Percentiles rank a stretch among this genome's conserved stretches.
These are phyloP conservation scores for Drosophila murphyi DNA, from an alignment of 1,140 invertebrate genomes.

Conservation along the genomic window DNA sequence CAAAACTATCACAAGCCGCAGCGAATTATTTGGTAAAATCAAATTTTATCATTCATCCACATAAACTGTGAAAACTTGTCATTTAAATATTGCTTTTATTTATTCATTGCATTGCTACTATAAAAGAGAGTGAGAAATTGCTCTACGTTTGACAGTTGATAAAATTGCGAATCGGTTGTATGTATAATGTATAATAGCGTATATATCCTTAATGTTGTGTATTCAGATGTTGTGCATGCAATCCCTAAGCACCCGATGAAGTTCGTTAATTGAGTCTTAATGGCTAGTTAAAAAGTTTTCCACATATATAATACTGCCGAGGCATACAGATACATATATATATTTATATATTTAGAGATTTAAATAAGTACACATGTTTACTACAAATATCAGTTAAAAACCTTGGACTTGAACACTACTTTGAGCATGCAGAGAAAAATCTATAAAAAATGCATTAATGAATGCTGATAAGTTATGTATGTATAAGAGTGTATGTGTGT, in stretches of 20 bases:
- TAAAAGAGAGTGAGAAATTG: slow-evolving; percentile 49
- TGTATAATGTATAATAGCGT: slow-evolving; percentile 20
- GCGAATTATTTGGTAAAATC: slow-evolving; percentile 95
- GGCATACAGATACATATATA: slow-evolving; percentile 33
- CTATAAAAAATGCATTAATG: slow-evolving; percentile 52
- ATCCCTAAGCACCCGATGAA: slow-evolving; percentile 32
- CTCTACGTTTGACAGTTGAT: slow-evolving; percentile 62
- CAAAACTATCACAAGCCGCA: slow-evolving; percentile 90
- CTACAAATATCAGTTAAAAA: slow-evolving; percentile 42
- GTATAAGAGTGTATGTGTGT: slow-evolving; percentile 11
- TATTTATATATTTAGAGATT: background rate
- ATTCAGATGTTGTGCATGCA: slow-evolving; percentile 22
- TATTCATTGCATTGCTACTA: slow-evolving; percentile 77
- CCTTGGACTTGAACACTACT: slow-evolving; percentile 45
- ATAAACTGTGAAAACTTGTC: slow-evolving; percentile 4
- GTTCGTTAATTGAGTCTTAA: slow-evolving; percentile 54
- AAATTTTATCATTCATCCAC: background rate
- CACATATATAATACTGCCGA: slow-evolving; percentile 67
- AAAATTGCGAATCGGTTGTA: slow-evolving; percentile 39
- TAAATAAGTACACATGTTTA: slow-evolving; percentile 51
- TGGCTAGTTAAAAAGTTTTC: slow-evolving; percentile 55
- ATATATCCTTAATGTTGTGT: slow-evolving; percentile 13
- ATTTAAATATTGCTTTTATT: slow-evolving; percentile 72
- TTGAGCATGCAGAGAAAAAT: slow-evolving; percentile 61
- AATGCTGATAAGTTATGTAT: slow-evolving; percentile 48